Evolutionary conservation across 1,140 invertebrate species (phyloP), one percentile per base, ranked within the genome.

Genomic region (Chlorops oryzae): DNA sequence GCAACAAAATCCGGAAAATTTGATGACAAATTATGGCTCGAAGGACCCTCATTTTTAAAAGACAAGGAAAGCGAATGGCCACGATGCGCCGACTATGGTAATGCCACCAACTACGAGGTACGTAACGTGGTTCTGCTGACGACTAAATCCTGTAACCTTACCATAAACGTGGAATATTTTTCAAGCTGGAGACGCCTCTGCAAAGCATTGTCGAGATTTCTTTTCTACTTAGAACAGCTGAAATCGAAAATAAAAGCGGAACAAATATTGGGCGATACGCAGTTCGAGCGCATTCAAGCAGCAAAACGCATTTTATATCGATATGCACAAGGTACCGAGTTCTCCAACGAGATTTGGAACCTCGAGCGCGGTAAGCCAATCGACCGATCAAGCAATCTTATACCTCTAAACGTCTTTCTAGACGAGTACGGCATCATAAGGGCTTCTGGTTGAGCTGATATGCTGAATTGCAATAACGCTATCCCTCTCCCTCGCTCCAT

Each of bases 381-480:
- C 6, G 24, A 17, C 5, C 27, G 6, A 25, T 18, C 12, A 32
- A 32, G 22, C 32, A 45, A 45, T 15, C 24, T 45, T n/a, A 45
- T 45, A 5, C n/a, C 22, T 15, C 17, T 45, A 9, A 45, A 45
- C 21, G 25, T 32, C 6, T 45, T 18, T 13, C 25, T 45, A 45
- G 42, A 28, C 13, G 13, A 45, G 9, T 17, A 13, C 15, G 25
- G 15, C n/a, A 17, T 43, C 17, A 24, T 25, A 6, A 24, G 22
- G 17, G 13, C 12, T 25, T 27, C n/a, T n/a, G 42, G 23, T 27
- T 13, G 42, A 25, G 42, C 21, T 25, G 23, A 44, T 13, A 13
- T 9, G 3, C 17, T 12, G 18, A n/a, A 24, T 44, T 17, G 28
- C 42, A 44, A 10, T 44, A 44, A 25, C 28, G 5, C 42, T 13